Base-by-base conservation (phyloP, 2,888 invertebrate species). In the Tetropium fuscum region DNA sequence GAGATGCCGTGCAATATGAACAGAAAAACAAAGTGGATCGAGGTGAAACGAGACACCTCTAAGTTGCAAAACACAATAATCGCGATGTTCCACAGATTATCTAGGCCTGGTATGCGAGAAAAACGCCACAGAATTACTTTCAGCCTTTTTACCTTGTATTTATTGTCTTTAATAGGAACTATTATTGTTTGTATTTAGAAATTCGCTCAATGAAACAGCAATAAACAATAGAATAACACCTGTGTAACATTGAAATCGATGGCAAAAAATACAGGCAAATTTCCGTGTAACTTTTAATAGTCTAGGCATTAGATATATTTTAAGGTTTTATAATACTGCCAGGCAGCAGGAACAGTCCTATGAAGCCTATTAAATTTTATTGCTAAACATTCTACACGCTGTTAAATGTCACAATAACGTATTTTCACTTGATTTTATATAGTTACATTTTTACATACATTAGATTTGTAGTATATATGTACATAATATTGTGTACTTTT, bases 151-250 rank as follows among this genome's bases (percentile, higher is more conserved):
- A 75, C 74, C 76, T 76, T 76, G 76, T 72, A 68, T 75, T 76
- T 75, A 75, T 72, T 75, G 72, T 71, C 76, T 75, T 74, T 75
- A 75, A 75, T 75, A 71, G 75, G 71, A 72, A 72, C 72, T 66
- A 71, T 75, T 74, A 76, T 74, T 72, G 70, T 71, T 69, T 70
- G 65, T 65, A 66, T 75, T 74, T 72, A 75, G 75, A 75, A 74
- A 75, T 71, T 72, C 70, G 71, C 69, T 74, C 75, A 74, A 76
- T 75, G 75, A 73, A 73, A 77, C 68, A 58, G 65, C 51, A 65
- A 74, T 76, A 77, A 77, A 77, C 74, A 74, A 75, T 75, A 66
- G 71, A 66, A 60, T 61, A 74, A 74, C 76, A 76, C 76, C 76
- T 76, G 76, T 70, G 75, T 71, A 74, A 71, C 75, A 74, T 75